phyloP scores from a whole-genome alignment of 2,888 invertebrate species.

The Lamellibrachia satsuma region DNA sequence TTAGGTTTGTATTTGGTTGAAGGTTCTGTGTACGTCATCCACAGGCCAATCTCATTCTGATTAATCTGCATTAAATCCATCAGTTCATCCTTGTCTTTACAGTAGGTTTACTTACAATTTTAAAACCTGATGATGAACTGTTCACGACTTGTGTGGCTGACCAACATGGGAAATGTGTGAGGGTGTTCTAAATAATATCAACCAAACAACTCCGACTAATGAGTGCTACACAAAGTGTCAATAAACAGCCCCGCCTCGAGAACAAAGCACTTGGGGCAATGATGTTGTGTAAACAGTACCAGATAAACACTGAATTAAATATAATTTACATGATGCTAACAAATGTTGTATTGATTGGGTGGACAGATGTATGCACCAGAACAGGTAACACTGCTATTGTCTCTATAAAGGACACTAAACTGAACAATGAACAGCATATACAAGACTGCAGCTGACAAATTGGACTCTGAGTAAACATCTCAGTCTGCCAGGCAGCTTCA shows the following conservation, averaged over 20 bases:
- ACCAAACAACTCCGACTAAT: neutral
- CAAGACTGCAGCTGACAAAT: neutral
- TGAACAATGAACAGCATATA: neutral
- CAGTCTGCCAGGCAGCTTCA: neutral
- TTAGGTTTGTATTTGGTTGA: neutral
- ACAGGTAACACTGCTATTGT: neutral
- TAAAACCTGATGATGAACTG: too few species aligned
- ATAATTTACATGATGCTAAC: neutral
- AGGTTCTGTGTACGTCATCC: neutral
- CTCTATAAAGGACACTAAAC: neutral
- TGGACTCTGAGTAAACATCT: neutral
- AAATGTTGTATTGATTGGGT: neutral
- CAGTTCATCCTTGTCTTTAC: too few species aligned
- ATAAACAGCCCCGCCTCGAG: neutral
- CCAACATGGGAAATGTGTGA: neutral
- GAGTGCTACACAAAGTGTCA: neutral
- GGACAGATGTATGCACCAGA: neutral
- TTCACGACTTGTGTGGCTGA: too few species aligned
- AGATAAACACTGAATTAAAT: neutral
- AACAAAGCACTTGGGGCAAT: neutral
- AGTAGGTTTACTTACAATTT: too few species aligned
- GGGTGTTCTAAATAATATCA: neutral
- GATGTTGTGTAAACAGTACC: neutral
- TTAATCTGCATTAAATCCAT: too few species aligned
- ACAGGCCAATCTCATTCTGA: too few species aligned